Conservation (phyloP, 2,113 vertebrate species). For the Etia nguti region DNA sequence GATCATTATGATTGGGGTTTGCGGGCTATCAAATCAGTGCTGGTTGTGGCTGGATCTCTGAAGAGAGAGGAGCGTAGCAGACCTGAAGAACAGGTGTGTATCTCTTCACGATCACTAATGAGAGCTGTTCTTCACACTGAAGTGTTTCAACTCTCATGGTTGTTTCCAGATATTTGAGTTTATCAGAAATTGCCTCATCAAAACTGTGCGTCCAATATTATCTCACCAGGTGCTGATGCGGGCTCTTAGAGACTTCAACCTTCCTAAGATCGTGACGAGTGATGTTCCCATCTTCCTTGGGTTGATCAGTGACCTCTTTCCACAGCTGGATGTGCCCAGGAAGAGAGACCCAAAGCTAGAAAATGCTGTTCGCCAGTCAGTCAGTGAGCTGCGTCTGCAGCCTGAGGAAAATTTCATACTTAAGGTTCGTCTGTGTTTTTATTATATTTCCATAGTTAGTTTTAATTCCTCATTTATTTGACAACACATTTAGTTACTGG, state of each 20-base stretch:
- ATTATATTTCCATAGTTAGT: not conserved
- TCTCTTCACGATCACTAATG: not conserved
- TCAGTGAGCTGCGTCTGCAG: constrained; percentile 77
- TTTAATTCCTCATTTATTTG: not conserved
- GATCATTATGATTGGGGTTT: constrained; percentile 76
- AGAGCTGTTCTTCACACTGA: not conserved
- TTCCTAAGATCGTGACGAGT: constrained; percentile 77
- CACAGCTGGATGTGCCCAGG: constrained; percentile 74
- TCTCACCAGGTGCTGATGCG: constrained; percentile 72
- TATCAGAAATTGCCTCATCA: not conserved
- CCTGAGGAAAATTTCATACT: constrained; percentile 85
- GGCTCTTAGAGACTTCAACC: constrained; percentile 81
- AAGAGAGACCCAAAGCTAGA: constrained; percentile 76
- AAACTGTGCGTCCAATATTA: not conserved
- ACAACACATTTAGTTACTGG: not conserved
- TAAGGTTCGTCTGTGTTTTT: constrained; percentile 68
- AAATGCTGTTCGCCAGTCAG: constrained; percentile 76
- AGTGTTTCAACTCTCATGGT: not conserved
- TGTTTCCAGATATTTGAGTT: not conserved
- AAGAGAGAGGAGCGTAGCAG: constrained; percentile 73
- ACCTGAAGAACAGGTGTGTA: constrained; percentile 73
- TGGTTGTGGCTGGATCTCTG: constrained; percentile 74
- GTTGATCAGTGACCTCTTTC: constrained; percentile 78
- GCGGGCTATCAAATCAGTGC: constrained; percentile 75
- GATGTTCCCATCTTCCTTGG: constrained; percentile 77